These are phyloP conservation scores for Macrosteles quadrilineatus DNA, from an alignment of 1,140 invertebrate species.

Conservation along the genomic window DNA sequence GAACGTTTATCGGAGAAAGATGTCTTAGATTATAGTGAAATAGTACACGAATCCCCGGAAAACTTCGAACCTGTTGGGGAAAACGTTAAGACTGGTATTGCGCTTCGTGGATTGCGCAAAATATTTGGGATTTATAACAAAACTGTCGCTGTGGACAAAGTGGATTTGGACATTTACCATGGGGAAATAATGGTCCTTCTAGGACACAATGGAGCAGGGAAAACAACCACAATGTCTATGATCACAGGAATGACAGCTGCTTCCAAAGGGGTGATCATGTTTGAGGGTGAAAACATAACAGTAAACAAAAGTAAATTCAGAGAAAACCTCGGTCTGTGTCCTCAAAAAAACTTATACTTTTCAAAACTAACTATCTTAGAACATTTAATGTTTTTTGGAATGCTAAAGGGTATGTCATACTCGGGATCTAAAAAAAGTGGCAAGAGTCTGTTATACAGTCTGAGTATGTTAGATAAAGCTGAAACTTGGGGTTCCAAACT, in stretches of 20 bases:
- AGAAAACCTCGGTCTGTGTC: background rate
- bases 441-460: slow-evolving; percentile 51
- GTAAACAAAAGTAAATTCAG: background rate
- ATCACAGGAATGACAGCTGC: slow-evolving; percentile 35
- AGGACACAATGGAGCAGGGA: slow-evolving; percentile 87
- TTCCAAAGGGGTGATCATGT: background rate
- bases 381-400: slow-evolving; percentile 54
- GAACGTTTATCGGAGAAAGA: background rate
- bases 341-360: slow-evolving; percentile 2
- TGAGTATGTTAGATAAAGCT: slow-evolving; percentile 63
- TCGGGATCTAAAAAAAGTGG: slow-evolving; percentile 44
- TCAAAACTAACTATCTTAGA: slow-evolving; percentile 57
- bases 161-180: slow-evolving; percentile 40
- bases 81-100: slow-evolving; percentile 10
- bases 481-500: slow-evolving; percentile 58
- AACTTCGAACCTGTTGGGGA: background rate
- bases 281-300: background rate
- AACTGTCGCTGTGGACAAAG: slow-evolving; percentile 35
- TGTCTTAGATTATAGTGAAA: background rate
- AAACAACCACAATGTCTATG: slow-evolving; percentile 76
- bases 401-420: slow-evolving; percentile 57
- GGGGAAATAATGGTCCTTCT: slow-evolving; percentile 85
- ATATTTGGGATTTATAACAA: slow-evolving; percentile 23
- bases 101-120: slow-evolving; percentile 23
- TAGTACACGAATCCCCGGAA: background rate